phyloP scores from a whole-genome alignment of 2,113 vertebrate genomes.

The Bos javanicus region DNA sequence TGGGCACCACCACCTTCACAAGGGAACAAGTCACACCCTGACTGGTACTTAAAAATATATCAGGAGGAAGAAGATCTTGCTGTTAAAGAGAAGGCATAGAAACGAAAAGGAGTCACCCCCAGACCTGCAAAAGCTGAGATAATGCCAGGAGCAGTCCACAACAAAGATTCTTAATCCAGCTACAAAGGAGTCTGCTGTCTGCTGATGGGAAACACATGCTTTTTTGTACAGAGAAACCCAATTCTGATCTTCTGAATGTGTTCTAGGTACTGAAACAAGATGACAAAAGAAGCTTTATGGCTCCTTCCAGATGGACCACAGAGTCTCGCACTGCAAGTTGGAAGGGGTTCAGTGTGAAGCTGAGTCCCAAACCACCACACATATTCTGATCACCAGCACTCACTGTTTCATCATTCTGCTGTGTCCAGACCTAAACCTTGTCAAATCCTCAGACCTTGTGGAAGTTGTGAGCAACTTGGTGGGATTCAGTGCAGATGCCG shows the following conservation, averaged over 20 bases:
- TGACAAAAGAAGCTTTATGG: slow-evolving; percentile 25
- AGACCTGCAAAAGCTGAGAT: background rate
- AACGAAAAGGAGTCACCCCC: background rate
- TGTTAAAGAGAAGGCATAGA: background rate
- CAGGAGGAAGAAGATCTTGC: background rate
- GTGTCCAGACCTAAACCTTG: background rate
- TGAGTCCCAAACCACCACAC: background rate
- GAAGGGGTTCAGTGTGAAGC: background rate
- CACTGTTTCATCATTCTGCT: background rate
- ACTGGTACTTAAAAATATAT: background rate
- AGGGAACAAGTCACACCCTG: background rate
- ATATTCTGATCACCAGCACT: background rate
- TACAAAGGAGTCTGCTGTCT: background rate
- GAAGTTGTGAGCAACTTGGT: background rate
- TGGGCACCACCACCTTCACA: background rate
- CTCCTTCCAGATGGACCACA: background rate
- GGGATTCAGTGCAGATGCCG: background rate
- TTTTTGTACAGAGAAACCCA: background rate
- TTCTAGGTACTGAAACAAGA: slow-evolving; percentile 50
- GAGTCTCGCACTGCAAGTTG: background rate
- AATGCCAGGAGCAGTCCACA: background rate
- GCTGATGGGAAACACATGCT: slow-evolving; percentile 31
- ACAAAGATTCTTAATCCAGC: background rate
- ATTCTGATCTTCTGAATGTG: background rate
- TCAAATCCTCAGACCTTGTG: background rate